phyloP scores from a whole-genome alignment of 2,888 invertebrate species.

The Hemaris fuciformis region DNA sequence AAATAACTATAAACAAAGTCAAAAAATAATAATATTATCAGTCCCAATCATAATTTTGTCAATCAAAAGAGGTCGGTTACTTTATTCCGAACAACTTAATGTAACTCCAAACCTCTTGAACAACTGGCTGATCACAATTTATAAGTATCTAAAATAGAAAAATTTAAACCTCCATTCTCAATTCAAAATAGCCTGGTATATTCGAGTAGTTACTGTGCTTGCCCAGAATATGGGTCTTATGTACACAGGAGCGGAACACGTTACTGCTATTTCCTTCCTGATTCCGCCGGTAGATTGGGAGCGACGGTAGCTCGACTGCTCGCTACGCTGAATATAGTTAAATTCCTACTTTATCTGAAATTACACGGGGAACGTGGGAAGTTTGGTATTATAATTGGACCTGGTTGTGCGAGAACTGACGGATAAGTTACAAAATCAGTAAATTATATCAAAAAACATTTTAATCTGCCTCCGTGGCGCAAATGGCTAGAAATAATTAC shows the following conservation, averaged over 20 bases:
- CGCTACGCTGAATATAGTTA: neutral
- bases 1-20: too few relatives aligned
- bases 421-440: neutral
- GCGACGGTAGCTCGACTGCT: neutral
- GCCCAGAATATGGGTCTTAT: neutral
- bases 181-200: neutral
- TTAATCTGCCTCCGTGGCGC: too few relatives aligned
- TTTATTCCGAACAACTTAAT: too few relatives aligned
- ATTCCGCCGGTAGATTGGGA: neutral
- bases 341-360: constrained; percentile 1
- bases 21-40: too few relatives aligned
- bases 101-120: too few relatives aligned
- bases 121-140: too few relatives aligned
- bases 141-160: neutral
- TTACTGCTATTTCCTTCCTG: constrained; percentile 6
- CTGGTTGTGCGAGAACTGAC: neutral
- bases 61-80: too few relatives aligned
- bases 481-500: too few relatives aligned
- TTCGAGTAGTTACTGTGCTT: neutral
- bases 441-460: too few relatives aligned
- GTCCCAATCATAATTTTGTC: too few relatives aligned
- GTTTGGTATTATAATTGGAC: neutral
- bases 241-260: neutral
- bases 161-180: neutral
- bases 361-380: neutral